A percentile compares a stretch with the other conserved stretches of the same genome.
phyloP scores from a whole-genome alignment of 2,888 invertebrate species.

The Chrysolina americana region DNA sequence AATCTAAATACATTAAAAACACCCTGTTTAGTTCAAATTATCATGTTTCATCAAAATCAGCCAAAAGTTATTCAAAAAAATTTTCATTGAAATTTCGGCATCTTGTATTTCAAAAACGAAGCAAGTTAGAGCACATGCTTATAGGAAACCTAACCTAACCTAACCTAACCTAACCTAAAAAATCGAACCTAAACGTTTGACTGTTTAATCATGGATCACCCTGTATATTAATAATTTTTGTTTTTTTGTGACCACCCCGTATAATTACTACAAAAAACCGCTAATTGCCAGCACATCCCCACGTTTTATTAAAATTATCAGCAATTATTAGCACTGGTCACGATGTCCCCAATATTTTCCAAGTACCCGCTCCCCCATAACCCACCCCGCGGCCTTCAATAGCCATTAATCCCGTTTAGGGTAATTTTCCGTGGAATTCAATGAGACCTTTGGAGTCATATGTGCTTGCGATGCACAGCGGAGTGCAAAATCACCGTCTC shows the following conservation, averaged over 20 bases:
- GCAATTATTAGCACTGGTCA: conserved; percentile 7
- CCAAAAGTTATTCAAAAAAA: no score
- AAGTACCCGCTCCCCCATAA: conserved; percentile 13
- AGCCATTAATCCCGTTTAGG: conserved; percentile 59
- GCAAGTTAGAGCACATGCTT: no score
- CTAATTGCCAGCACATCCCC: not conserved
- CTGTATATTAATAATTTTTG: no score
- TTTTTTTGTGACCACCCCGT: not conserved
- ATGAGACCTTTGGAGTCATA: conserved; percentile 55
- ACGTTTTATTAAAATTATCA: not conserved
- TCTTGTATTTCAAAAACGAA: no score
- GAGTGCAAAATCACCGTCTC: conserved; percentile 44
- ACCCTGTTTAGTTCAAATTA: no score
- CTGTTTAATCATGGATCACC: no score
- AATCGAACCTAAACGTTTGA: no score
- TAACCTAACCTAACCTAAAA: no score
- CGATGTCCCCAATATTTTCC: not conserved
- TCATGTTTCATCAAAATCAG: no score
- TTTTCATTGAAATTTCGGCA: no score
- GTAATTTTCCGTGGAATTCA: conserved; percentile 61
- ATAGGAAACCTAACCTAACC: no score
- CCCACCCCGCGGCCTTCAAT: conserved; percentile 53
- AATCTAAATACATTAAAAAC: no score
- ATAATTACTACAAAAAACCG: not conserved
- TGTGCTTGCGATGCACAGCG: conserved; percentile 44